Percentiles rank a stretch among this genome's conserved stretches.
Evolutionary conservation across 2,888 invertebrate genomes (phyloP).

Genomic region (Oxycera nigricornis): DNA sequence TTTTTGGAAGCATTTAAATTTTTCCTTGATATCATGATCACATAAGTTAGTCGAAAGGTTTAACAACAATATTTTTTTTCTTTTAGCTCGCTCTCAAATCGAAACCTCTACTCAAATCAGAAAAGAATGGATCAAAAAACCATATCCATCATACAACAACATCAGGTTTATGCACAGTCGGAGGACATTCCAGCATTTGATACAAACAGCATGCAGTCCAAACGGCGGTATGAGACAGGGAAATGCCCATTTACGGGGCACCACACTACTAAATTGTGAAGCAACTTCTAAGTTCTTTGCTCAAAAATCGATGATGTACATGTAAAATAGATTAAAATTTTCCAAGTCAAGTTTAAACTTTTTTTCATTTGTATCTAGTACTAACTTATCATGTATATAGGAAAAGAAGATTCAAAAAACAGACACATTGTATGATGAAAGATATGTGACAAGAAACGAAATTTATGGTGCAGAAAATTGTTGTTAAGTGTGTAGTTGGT

Average conservation of each 20-base stretch:
- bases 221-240: constrained; percentile 39
- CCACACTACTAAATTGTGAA: neutral
- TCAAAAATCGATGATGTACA: neutral
- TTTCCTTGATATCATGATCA: no score
- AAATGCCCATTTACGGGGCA: constrained; percentile 30
- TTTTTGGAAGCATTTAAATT: no score
- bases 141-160: constrained; percentile 59
- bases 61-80: neutral
- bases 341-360: neutral
- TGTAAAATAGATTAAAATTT: neutral
- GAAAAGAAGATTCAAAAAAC: no score
- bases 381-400: neutral
- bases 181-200: constrained; percentile 58
- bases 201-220: constrained; percentile 31
- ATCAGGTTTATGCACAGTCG: constrained; percentile 57
- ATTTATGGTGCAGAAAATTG: no score
- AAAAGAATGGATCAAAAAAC: constrained; percentile 54
- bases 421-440: no score
- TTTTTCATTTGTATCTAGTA: neutral
- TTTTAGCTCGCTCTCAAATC: constrained; percentile 52
- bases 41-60: neutral
- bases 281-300: neutral
- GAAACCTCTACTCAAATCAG: constrained; percentile 54
- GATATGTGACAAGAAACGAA: no score
- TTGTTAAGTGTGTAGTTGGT: no score